A percentile compares a stretch with the other conserved stretches of the same genome.
Conservation (phyloP, 2,113 vertebrate genomes). For the Pholis gunnellus region DNA sequence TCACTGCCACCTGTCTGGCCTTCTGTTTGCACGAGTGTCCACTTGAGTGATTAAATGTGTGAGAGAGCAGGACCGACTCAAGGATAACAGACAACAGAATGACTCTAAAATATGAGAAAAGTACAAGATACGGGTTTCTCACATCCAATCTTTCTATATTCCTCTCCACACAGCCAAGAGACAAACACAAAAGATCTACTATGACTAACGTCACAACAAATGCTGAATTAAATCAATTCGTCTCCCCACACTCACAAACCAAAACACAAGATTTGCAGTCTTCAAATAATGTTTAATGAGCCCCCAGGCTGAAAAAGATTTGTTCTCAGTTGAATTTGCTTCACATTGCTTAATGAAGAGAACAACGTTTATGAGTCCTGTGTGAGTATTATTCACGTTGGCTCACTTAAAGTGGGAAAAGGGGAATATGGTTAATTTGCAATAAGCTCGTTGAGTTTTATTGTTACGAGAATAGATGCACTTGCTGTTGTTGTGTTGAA, state of each 20-base stretch:
- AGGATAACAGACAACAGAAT: neutral
- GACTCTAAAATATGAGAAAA: conserved; percentile 7
- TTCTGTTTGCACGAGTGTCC: conserved; percentile 48
- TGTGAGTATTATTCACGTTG: conserved; percentile 29
- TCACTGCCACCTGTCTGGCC: conserved; percentile 64
- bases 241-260: conserved; percentile 23
- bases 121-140: neutral
- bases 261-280: conserved; percentile 19
- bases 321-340: conserved; percentile 30
- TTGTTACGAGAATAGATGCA: conserved; percentile 1
- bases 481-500: neutral
- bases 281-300: conserved; percentile 59
- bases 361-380: conserved; percentile 34
- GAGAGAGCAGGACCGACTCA: neutral
- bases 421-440: conserved; percentile 28
- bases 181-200: neutral
- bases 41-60: neutral
- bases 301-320: conserved; percentile 38
- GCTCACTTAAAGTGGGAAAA: conserved; percentile 11
- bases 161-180: neutral
- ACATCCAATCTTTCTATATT: neutral
- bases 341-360: conserved; percentile 49
- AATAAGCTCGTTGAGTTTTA: conserved; percentile 37
- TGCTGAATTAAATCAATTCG: conserved; percentile 19
- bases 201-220: neutral